Conservation (phyloP, 2,797 vertebrate species). For the Pangasius mekongensis region DNA sequence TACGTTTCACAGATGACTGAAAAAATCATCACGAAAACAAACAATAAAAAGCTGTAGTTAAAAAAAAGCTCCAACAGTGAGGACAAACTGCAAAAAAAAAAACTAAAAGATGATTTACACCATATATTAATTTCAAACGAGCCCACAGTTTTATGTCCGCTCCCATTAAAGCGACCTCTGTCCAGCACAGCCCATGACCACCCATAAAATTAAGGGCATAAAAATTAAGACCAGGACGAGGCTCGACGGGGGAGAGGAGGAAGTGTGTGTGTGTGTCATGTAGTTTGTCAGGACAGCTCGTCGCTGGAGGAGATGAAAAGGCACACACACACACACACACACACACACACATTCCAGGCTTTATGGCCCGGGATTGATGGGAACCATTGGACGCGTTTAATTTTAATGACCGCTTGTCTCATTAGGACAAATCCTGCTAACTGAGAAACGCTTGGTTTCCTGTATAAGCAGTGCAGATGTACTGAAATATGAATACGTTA, state of each 20-base stretch:
- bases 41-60: not conserved
- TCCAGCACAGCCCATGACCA: slow-evolving; percentile 74
- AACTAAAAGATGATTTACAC: slow-evolving; percentile 78
- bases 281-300: slow-evolving; percentile 68
- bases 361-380: slow-evolving; percentile 76
- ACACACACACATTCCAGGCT: slow-evolving; percentile 76
- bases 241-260: slow-evolving; percentile 80
- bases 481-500: not conserved
- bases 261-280: slow-evolving; percentile 70
- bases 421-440: slow-evolving; percentile 62
- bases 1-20: slow-evolving; percentile 64
- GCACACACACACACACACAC: slow-evolving; percentile 68
- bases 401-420: slow-evolving; percentile 69
- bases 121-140: slow-evolving; percentile 80
- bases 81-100: slow-evolving; percentile 58
- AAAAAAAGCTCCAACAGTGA: slow-evolving; percentile 56
- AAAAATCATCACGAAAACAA: slow-evolving; percentile 38
- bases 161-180: slow-evolving; percentile 72
- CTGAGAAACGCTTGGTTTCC: not conserved
- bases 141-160: slow-evolving; percentile 69
- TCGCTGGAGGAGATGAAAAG: slow-evolving; percentile 43
- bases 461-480: not conserved
- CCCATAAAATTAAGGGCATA: slow-evolving; percentile 69
- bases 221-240: slow-evolving; percentile 65
- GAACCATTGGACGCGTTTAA: slow-evolving; percentile 78